phyloP scores from a whole-genome alignment of 2,113 vertebrate genomes.

The Irena cyanogastra region DNA sequence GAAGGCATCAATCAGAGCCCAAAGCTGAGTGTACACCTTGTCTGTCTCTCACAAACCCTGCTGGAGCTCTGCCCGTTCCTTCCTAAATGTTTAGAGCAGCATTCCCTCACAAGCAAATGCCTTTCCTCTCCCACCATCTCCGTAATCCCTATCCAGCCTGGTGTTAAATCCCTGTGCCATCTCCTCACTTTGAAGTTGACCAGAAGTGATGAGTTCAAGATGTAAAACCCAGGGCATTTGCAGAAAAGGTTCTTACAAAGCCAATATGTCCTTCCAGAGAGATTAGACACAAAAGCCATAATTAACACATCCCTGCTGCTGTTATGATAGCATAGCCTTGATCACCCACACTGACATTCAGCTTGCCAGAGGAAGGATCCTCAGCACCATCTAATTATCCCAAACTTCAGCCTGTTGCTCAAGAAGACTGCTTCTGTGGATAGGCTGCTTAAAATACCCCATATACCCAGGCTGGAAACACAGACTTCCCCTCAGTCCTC shows the following conservation, averaged over 20 bases:
- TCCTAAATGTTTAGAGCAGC: conserved; percentile 6
- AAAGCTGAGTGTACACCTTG: neutral
- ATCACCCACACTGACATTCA: neutral
- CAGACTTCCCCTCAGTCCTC: neutral
- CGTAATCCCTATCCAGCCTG: fast-evolving
- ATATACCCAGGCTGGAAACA: neutral
- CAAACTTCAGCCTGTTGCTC: neutral
- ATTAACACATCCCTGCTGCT: neutral
- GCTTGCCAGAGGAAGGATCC: neutral
- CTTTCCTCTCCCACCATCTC: neutral
- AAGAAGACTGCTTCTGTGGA: neutral
- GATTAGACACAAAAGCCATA: neutral
- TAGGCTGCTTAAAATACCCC: neutral
- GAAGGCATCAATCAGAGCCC: conserved; percentile 32
- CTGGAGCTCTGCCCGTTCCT: neutral
- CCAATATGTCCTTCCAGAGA: neutral
- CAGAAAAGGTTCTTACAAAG: neutral
- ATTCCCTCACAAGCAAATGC: neutral
- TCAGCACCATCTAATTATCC: neutral
- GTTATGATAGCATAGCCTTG: neutral
- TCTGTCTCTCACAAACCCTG: neutral
- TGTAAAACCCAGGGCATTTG: neutral
- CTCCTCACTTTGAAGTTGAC: neutral
- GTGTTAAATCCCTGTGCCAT: neutral
- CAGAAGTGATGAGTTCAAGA: neutral